Percentiles rank a stretch among this genome's conserved stretches.
These are phyloP conservation scores for rat (Rattus norvegicus) DNA, from an alignment of 2,113 vertebrate genomes.

Conservation along the genomic window GRCr8 NC_086027.1:81934001-81934500, in stretches of 20 bases:
- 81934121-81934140: not conserved
- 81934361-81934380: not conserved
- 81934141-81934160: not conserved
- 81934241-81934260: not conserved
- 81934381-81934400: not conserved
- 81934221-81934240: not conserved
- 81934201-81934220: not conserved
- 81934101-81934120: not conserved
- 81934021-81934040: not conserved
- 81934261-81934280: not conserved
- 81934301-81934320: not conserved
- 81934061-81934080: not conserved
- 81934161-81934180: not conserved
- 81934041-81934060: not conserved
- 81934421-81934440: fast-evolving
- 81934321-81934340: too few relatives aligned
- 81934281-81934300: not conserved
- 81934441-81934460: not conserved
- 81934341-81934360: not conserved
- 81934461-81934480: not conserved
- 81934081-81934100: not conserved
- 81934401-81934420: not conserved
- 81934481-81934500: not conserved
- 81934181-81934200: not conserved
- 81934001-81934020: not conserved